These are phyloP conservation scores for Phalacrocorax carbo DNA, from an alignment of 2,113 vertebrate species.

Conservation along the genomic window DNA sequence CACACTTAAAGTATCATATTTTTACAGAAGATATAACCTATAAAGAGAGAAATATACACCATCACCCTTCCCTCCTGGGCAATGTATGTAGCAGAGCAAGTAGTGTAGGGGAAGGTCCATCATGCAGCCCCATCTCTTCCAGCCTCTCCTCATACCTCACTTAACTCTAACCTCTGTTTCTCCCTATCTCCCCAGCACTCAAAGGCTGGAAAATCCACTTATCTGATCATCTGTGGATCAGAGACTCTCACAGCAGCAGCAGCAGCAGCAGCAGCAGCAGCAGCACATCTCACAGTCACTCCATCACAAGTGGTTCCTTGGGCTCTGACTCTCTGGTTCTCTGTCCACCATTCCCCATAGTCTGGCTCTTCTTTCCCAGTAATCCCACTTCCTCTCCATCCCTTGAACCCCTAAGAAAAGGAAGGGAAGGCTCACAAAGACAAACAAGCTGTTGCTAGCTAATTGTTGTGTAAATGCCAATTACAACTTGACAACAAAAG, in stretches of 20 bases:
- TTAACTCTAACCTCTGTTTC: not conserved
- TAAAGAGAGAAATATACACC: not conserved
- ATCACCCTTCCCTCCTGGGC: not conserved
- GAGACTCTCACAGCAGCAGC: not conserved
- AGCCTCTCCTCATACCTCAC: not conserved
- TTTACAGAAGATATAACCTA: not conserved
- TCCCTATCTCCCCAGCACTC: not conserved
- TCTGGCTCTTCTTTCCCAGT: not conserved
- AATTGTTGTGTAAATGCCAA: not conserved
- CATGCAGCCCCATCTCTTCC: not conserved
- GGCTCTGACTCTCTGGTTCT: not conserved
- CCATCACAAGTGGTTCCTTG: not conserved
- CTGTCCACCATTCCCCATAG: not conserved
- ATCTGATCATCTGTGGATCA: not conserved
- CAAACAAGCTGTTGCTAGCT: not conserved
- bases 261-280: not conserved
- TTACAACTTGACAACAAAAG: not conserved
- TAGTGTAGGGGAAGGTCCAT: not conserved
- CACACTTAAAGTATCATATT: not conserved
- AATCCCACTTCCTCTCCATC: not conserved
- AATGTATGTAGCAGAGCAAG: not conserved
- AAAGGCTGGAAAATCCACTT: not conserved
- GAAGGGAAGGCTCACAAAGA: not conserved
- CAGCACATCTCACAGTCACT: not conserved
- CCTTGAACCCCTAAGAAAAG: not conserved